Evolutionary conservation across 2,888 invertebrate species (phyloP), one percentile per base, ranked within the genome.

Genomic region (Mesorhabditis sp.): DNA sequence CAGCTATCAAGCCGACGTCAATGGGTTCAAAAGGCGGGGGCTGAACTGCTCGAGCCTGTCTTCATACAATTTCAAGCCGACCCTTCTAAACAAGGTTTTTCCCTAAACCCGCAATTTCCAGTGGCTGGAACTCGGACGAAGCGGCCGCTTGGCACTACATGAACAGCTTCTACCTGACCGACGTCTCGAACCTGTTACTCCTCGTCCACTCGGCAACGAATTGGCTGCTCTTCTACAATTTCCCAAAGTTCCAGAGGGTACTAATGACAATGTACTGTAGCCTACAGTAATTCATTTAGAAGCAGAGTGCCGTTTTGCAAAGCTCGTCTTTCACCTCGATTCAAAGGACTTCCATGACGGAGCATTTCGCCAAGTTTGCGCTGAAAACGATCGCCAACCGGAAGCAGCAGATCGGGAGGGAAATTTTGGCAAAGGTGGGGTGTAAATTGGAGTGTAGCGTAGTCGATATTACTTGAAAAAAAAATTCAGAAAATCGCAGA

Each of bases 161-260:
- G 68, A 80, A 77, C 63, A 78, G 81, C 4, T 80, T 82, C 67
- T 83, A 83, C 66, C 72, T 83, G 43, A 81, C 83, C 42, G 82
- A 82, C 67, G 80, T 82, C 62, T 82, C 81, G 10, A 84, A 83
- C 71, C 75, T 82, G 71, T 74, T 84, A n/a, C 70, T 84, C 13
- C 82, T 81, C 15, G 74, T 84, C 5, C 82, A 84, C 68, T 77
- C 76, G 45, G 80, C 84, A n/a, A 85, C 84, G 10, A 84, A 84
- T 69, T 84, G 84, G 84, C 76, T 84, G 28, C 74, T 84, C n/a
- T 84, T 84, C 76, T 84, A 80, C 70, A 79, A 81, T 66, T 78
- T 80, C 72, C 82, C 83, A 5, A 67, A 28, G 28, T 28, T 28
- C 28, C 28, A 28, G 28, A 28, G 28, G 28, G 28, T 62, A 6